Conservation (phyloP, 2,888 invertebrate genomes). For the Tinea pellionella region DNA sequence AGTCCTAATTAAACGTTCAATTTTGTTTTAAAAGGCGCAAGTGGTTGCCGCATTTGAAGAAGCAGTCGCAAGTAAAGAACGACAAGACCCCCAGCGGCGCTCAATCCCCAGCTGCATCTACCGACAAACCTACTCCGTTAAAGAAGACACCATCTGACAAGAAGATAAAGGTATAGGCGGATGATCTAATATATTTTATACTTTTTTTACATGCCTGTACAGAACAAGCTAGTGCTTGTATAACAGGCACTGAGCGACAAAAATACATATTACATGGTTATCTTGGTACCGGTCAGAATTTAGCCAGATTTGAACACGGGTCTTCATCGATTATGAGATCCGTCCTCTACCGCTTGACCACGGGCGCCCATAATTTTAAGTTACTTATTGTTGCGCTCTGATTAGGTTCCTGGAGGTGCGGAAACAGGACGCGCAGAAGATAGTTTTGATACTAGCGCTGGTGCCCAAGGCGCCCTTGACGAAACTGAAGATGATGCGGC, state of each 20-base stretch:
- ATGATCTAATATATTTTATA: too few species aligned
- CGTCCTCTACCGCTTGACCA: too few species aligned
- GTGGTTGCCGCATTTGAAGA: constrained; percentile 86
- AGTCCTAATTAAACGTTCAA: too few species aligned
- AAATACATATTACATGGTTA: too few species aligned
- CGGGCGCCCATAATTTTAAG: too few species aligned
- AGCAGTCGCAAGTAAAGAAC: constrained; percentile 86
- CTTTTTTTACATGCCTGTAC: too few species aligned
- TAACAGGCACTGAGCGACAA: too few species aligned
- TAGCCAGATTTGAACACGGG: too few species aligned
- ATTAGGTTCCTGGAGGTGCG: background rate
- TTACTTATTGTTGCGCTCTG: background rate
- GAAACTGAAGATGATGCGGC: constrained; percentile 82
- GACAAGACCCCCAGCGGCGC: constrained; percentile 74
- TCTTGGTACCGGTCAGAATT: too few species aligned
- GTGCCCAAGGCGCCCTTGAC: constrained; percentile 68
- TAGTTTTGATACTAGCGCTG: constrained; percentile 10
- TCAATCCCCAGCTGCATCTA: constrained; percentile 46
- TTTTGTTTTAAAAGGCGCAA: constrained; percentile 1
- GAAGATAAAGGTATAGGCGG: constrained; percentile 78
- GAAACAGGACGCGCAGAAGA: constrained; percentile 18
- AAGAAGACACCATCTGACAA: constrained; percentile 87
- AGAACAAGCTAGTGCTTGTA: too few species aligned
- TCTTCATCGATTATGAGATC: too few species aligned
- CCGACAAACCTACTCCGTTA: constrained; percentile 69